Percentiles rank a stretch among this genome's conserved stretches.
phyloP scores from a whole-genome alignment of 2,113 vertebrate species.

The Cyanoliseus patagonus region DNA sequence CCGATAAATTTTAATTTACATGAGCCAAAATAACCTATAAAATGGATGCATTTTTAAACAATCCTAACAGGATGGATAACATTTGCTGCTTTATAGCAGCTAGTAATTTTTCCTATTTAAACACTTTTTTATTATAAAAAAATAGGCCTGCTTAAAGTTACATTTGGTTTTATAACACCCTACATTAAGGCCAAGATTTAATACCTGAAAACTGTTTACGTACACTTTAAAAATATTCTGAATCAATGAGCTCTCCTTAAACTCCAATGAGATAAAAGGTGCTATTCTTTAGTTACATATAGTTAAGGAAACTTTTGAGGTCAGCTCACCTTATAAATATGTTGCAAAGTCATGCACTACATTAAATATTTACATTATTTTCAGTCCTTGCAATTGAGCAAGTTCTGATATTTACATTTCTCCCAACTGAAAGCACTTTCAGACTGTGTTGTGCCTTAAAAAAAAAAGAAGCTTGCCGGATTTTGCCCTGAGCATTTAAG shows the following conservation, averaged over 20 bases:
- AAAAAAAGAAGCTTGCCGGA: not conserved
- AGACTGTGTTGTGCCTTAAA: not conserved
- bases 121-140: conserved; percentile 45
- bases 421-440: conserved; percentile 4
- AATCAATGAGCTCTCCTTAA: conserved; percentile 51
- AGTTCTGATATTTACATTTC: conserved; percentile 59
- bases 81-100: conserved; percentile 30
- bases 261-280: conserved; percentile 60
- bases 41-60: conserved; percentile 47
- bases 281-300: conserved; percentile 22
- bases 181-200: conserved; percentile 51
- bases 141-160: conserved; percentile 49
- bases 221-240: conserved; percentile 53
- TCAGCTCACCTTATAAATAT: conserved; percentile 68
- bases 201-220: conserved; percentile 53
- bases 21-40: conserved; percentile 27
- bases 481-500: not conserved
- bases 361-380: conserved; percentile 67
- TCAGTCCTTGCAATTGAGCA: conserved; percentile 39
- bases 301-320: conserved; percentile 47
- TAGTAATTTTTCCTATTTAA: conserved; percentile 51
- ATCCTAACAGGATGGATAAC: conserved; percentile 5
- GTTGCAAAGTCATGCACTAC: conserved; percentile 39
- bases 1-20: not conserved
- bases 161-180: conserved; percentile 56